Base-by-base conservation (phyloP, 2,888 invertebrate genomes). In the Boloria euphrosyne region DNA sequence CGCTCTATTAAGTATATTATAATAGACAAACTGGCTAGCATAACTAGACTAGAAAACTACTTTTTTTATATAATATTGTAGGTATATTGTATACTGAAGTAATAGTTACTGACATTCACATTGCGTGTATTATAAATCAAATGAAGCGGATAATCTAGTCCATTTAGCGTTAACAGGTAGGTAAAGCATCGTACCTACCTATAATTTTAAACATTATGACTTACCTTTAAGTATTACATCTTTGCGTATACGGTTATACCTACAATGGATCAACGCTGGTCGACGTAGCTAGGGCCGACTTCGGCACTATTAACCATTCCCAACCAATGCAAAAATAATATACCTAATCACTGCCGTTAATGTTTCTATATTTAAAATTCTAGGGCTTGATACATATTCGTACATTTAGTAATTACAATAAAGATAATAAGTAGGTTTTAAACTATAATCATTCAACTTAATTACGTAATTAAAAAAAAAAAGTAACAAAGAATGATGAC, bases 31-130 rank as follows among this genome's bases (percentile, higher is more conserved):
- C 18, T 7, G 44, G n/a, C n/a, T 10, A n/a, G 46, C 44, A 57
- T 46, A 27, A 57, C n/a, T 57, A 57, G 57, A 13, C n/a, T 57
- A 46, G 27, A 27, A 22, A 57, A 57, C 22, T 22, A 46, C 16
- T 57, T 16, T 13, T 44, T 43, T 2, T 46, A 46, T 46, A n/a
- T n/a, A 22, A 55, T n/a, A n/a, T n/a, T n/a, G n/a, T n/a, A n/a
- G n/a, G n/a, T n/a, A n/a, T n/a, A 46, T n/a, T 46, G 10, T 57
- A 16, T 13, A 57, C 27, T 57, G 3, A 44, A 22, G 6, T 57
- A n/a, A 13, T n/a, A n/a, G n/a, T 44, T 44, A 57, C 44, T 44
- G 14, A 44, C n/a, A 6, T n/a, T 46, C 18, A 55, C 14, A 55
- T 43, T 46, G 31, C 7, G 31, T 6, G 31, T n/a, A n/a, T n/a